Percentiles rank a stretch among this genome's conserved stretches.
phyloP scores from a whole-genome alignment of 2,888 invertebrate genomes.

The Mimas tiliae region DNA sequence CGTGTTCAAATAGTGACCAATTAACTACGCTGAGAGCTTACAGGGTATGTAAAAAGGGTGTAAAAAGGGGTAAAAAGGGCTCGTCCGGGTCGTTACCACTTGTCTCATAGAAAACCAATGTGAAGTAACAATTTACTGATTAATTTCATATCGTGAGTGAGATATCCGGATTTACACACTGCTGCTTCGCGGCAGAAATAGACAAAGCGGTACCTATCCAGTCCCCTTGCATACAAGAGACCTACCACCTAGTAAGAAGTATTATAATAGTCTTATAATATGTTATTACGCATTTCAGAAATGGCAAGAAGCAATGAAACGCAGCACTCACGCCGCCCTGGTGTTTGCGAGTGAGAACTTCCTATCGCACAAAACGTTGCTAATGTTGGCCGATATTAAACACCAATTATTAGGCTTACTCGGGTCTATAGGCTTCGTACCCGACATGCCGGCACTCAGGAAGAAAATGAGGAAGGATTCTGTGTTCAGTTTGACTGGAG shows the following conservation, averaged over 20 bases:
- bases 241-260: no score
- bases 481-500: slow-evolving; percentile 87
- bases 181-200: no score
- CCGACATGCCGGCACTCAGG: slow-evolving; percentile 85
- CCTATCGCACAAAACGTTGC: slow-evolving; percentile 91
- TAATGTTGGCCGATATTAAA: slow-evolving; percentile 94
- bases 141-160: no score
- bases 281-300: slow-evolving; percentile 77
- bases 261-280: neutral
- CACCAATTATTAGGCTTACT: slow-evolving; percentile 90
- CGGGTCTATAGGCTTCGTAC: slow-evolving; percentile 91
- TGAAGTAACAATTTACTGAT: no score
- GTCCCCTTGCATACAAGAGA: no score
- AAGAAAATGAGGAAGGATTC: slow-evolving; percentile 86
- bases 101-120: no score
- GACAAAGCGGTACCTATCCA: no score
- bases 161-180: no score
- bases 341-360: slow-evolving; percentile 93
- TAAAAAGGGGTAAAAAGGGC: no score
- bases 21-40: slow-evolving; percentile 94
- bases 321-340: slow-evolving; percentile 88
- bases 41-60: slow-evolving; percentile 80
- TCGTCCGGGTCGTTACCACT: no score
- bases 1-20: slow-evolving; percentile 94
- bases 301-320: slow-evolving; percentile 90